A percentile compares a stretch with the other conserved stretches of the same genome.
Conservation (phyloP, 2,888 invertebrate species). For the Tachystola acroxantha region DNA sequence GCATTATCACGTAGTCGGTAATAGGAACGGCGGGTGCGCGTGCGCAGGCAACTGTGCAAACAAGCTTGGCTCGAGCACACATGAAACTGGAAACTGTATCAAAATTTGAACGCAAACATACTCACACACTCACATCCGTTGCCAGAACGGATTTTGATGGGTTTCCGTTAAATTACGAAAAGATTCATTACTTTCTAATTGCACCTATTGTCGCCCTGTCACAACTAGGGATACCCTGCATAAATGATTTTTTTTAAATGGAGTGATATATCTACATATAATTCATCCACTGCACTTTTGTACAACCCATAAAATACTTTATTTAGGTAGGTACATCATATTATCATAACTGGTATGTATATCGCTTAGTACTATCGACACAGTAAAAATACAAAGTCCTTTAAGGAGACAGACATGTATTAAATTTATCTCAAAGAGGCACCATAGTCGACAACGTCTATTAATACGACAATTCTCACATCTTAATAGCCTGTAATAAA, state of each 20-base stretch:
- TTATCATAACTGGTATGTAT: no score
- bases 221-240: no score
- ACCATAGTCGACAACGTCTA: no score
- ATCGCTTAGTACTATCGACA: no score
- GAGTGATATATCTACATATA: no score
- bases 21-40: constrained; percentile 49
- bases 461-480: constrained; percentile 10
- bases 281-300: no score
- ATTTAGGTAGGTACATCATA: no score
- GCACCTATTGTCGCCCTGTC: neutral
- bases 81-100: constrained; percentile 43
- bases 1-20: constrained; percentile 63
- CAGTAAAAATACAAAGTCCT: no score
- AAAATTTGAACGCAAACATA: constrained; percentile 22
- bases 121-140: constrained; percentile 17
- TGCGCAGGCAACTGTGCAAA: constrained; percentile 48
- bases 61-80: constrained; percentile 21
- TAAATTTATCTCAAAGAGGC: no score
- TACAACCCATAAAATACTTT: no score
- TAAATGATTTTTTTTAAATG: no score
- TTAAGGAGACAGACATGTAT: no score
- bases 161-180: constrained; percentile 8
- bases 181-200: neutral
- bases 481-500: constrained; percentile 11
- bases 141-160: constrained; percentile 7